Evolutionary conservation across 1,140 invertebrate species (phyloP).

Genomic region (Oppia nitens): DNA sequence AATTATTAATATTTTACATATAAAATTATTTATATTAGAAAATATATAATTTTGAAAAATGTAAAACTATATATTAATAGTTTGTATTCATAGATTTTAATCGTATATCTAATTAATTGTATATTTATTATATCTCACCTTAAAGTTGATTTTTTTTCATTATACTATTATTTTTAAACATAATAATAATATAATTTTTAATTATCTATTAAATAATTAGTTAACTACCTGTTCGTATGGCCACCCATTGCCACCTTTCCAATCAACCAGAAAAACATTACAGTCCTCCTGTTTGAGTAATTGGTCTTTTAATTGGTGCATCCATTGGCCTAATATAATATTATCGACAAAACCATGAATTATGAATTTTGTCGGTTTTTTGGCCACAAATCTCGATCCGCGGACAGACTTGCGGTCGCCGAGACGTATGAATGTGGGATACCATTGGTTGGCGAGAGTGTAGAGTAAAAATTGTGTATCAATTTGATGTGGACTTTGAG

Average conservation of each 20-base stretch:
- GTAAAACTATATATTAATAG: no score
- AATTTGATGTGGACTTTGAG: conserved; percentile 54
- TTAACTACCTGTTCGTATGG: not conserved
- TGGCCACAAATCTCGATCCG: not conserved
- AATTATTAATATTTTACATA: no score
- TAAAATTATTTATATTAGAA: no score
- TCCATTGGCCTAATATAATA: conserved; percentile 42
- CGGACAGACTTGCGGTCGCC: not conserved
- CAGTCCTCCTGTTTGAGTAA: conserved; percentile 21
- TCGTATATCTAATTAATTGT: no score
- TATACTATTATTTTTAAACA: no score
- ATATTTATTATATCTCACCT: no score
- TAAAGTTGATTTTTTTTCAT: no score
- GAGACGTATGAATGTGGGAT: conserved; percentile 2
- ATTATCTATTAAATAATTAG: not conserved
- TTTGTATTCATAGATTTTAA: no score
- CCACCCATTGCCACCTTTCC: conserved; percentile 32
- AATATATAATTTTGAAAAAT: no score
- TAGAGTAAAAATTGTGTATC: conserved; percentile 61
- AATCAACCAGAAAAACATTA: conserved; percentile 32
- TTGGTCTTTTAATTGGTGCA: conserved; percentile 30
- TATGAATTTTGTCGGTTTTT: conserved; percentile 19
- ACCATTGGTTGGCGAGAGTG: conserved; percentile 48
- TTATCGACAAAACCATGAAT: conserved; percentile 53
- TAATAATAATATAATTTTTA: conserved; percentile 34